Evolutionary conservation across 2,797 vertebrate species (phyloP).

Genomic region (Malurus splendens): DNA sequence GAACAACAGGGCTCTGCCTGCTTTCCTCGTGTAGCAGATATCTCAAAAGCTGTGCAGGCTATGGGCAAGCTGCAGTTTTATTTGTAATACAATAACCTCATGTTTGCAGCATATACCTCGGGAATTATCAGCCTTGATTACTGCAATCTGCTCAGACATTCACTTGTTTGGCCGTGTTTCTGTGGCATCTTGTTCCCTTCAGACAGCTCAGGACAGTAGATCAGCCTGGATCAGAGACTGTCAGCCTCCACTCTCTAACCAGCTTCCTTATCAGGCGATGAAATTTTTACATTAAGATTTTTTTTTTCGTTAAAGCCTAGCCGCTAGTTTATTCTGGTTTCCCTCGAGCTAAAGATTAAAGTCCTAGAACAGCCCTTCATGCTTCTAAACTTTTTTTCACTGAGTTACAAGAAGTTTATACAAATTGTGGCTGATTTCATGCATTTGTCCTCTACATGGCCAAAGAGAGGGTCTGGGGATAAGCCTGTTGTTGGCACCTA

Average conservation of each 20-base stretch:
- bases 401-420: not conserved
- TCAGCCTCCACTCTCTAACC: conserved; percentile 1
- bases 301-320: conserved; percentile 17
- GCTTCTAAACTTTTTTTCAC: not conserved
- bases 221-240: conserved; percentile 14
- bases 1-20: not conserved
- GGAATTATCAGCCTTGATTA: not conserved
- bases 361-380: not conserved
- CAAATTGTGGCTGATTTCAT: not conserved
- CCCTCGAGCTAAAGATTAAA: conserved; percentile 19
- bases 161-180: not conserved
- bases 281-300: conserved; percentile 44
- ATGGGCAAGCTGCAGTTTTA: not conserved
- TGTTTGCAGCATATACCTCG: not conserved
- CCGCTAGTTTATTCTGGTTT: conserved; percentile 29
- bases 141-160: not conserved
- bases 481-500: not conserved
- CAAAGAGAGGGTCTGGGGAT: not conserved
- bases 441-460: not conserved
- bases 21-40: not conserved
- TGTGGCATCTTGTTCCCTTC: not conserved
- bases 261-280: conserved; percentile 4
- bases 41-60: not conserved
- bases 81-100: not conserved
- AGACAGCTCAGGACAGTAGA: not conserved